Evolutionary conservation across 2,797 vertebrate genomes (phyloP).

Genomic region (Cynopterus sphinx): DNA sequence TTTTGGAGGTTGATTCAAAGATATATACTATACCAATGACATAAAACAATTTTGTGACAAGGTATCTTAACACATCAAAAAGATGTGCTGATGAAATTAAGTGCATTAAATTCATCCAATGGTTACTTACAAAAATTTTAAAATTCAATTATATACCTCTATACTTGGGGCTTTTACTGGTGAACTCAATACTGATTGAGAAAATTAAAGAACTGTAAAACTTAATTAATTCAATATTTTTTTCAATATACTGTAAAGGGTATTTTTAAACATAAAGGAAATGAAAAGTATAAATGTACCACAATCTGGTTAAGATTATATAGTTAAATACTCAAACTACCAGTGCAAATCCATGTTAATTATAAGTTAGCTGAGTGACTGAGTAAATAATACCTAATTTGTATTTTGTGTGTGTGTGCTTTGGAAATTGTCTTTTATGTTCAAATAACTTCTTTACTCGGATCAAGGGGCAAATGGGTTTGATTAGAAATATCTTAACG

Average conservation of each 20-base stretch:
- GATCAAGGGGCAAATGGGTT: neutral
- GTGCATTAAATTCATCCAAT: slow-evolving; percentile 73
- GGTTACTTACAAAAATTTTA: slow-evolving; percentile 66
- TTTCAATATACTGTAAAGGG: slow-evolving; percentile 58
- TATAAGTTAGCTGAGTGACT: neutral
- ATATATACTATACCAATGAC: slow-evolving; percentile 67
- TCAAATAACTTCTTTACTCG: neutral
- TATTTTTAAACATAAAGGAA: slow-evolving; percentile 73
- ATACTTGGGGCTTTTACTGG: slow-evolving; percentile 18
- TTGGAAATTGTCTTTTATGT: slow-evolving; percentile 4
- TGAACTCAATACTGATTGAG: neutral
- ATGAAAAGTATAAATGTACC: slow-evolving; percentile 70
- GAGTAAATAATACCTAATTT: neutral
- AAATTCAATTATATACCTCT: neutral
- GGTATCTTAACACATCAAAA: slow-evolving; percentile 66
- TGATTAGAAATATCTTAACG: slow-evolving; percentile 6
- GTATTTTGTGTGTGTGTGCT: neutral
- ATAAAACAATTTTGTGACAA: slow-evolving; percentile 67
- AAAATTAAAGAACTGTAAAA: slow-evolving; percentile 71
- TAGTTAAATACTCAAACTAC: slow-evolving; percentile 57
- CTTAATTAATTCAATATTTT: slow-evolving; percentile 64
- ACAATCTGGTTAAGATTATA: slow-evolving; percentile 71
- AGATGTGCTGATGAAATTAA: slow-evolving; percentile 71
- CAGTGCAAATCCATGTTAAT: slow-evolving; percentile 28
- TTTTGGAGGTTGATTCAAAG: slow-evolving; percentile 65